Evolutionary conservation across 2,797 vertebrate species (phyloP).

Genomic region (Hoplostethus mediterraneus): DNA sequence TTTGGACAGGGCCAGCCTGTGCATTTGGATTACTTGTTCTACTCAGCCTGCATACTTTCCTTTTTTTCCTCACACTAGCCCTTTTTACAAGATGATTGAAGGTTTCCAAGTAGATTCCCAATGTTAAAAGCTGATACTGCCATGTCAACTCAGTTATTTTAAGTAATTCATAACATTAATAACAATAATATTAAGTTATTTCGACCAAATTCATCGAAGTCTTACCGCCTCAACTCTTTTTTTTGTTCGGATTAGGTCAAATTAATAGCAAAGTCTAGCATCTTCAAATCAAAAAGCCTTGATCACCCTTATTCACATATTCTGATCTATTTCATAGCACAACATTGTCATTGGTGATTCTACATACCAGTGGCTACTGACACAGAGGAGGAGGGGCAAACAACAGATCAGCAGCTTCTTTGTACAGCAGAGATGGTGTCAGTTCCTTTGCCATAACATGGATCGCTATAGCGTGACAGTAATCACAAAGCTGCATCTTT

Average conservation of each 20-base stretch:
- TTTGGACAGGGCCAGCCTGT: conserved; percentile 89
- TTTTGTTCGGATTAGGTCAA: conserved; percentile 35
- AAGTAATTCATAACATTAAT: no score
- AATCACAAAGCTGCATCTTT: conserved; percentile 80
- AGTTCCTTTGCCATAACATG: conserved; percentile 40
- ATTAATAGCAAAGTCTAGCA: conserved; percentile 44
- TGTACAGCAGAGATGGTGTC: conserved; percentile 77
- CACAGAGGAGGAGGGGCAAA: conserved; percentile 62
- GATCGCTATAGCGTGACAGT: conserved; percentile 64
- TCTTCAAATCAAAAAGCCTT: conserved; percentile 38
- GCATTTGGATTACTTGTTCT: conserved; percentile 69
- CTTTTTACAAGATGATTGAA: conserved; percentile 71
- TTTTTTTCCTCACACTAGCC: conserved; percentile 58
- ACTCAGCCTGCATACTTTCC: conserved; percentile 39
- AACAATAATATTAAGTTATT: background rate
- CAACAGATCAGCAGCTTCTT: conserved; percentile 70
- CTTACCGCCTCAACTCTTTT: conserved; percentile 1
- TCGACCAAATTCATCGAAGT: conserved; percentile 16
- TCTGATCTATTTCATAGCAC: conserved; percentile 32
- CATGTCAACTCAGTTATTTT: conserved; percentile 21
- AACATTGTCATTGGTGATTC: conserved; percentile 36
- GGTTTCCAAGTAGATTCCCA: conserved; percentile 37
- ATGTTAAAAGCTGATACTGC: conserved; percentile 46
- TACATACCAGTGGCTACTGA: conserved; percentile 55
- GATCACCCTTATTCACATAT: conserved; percentile 36